Conservation (phyloP, 2,113 vertebrate species). For the Tricholaema leucomelas region DNA sequence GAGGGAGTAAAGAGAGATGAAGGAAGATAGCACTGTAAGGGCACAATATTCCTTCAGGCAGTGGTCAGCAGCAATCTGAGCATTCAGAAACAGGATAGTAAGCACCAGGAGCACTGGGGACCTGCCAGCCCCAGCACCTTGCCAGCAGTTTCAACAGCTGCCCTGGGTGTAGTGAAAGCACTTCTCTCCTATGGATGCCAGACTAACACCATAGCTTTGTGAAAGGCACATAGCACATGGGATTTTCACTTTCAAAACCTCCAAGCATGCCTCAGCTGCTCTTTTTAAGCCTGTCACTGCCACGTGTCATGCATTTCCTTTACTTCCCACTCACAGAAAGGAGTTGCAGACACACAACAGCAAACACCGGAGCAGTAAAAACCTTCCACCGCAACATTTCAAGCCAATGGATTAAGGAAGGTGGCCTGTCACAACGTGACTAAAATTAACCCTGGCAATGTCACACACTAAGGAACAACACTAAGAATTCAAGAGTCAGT, state of each 20-base stretch:
- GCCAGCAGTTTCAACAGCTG: background rate
- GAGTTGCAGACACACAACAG: background rate
- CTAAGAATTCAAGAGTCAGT: background rate
- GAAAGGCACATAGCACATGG: background rate
- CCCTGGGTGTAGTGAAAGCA: fast-evolving
- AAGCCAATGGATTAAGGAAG: background rate
- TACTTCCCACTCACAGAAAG: background rate
- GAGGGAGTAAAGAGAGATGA: background rate
- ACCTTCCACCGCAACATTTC: background rate
- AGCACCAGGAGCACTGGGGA: background rate
- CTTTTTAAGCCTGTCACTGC: background rate
- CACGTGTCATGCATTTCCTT: background rate
- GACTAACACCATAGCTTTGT: background rate
- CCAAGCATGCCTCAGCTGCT: background rate
- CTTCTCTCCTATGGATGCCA: background rate
- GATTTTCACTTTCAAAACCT: background rate
- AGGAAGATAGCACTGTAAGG: fast-evolving
- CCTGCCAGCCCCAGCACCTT: background rate
- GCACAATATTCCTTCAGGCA: background rate
- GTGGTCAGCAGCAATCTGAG: background rate
- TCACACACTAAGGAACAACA: background rate
- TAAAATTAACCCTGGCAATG: background rate
- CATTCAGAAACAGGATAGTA: background rate
- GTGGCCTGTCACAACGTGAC: background rate
- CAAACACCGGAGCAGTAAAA: background rate